phyloP scores from a whole-genome alignment of 2,888 invertebrate species.

The Piscicola geometra region DNA sequence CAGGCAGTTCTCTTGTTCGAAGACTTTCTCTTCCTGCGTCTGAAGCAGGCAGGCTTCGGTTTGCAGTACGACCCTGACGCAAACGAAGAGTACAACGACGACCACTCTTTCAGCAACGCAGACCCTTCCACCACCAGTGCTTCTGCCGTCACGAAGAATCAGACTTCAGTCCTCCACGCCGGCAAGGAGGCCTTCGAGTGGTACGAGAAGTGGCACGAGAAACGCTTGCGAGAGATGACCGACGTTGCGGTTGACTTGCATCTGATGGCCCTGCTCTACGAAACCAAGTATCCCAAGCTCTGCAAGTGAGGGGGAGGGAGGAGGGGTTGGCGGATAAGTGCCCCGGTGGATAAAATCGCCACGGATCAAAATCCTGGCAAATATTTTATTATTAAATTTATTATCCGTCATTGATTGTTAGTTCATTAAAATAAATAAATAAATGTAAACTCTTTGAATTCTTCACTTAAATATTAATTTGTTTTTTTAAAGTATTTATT shows the following conservation, averaged over 20 bases:
- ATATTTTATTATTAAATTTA: too few relatives aligned
- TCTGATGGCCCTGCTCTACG: slow-evolving; percentile 12
- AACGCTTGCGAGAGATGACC: background rate
- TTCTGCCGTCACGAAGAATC: background rate
- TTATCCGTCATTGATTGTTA: too few relatives aligned
- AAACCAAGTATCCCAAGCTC: slow-evolving; percentile 19
- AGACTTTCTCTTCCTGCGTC: slow-evolving; percentile 23
- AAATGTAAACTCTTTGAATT: too few relatives aligned
- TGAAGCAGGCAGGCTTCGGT: slow-evolving; percentile 21
- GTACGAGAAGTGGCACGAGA: slow-evolving; percentile 26
- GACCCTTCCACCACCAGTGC: background rate
- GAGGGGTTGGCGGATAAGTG: background rate
- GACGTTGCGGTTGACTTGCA: slow-evolving; percentile 26
- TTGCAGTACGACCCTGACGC: background rate
- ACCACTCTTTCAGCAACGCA: background rate
- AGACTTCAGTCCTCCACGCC: background rate
- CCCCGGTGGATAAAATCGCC: background rate
- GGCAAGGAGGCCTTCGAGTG: background rate
- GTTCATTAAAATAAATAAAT: too few relatives aligned
- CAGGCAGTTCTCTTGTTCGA: slow-evolving; percentile 23
- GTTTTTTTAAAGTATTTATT: background rate
- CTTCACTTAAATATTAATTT: background rate
- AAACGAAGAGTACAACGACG: background rate
- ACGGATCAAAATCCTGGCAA: too few relatives aligned
- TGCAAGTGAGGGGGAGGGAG: slow-evolving; percentile 15